Conservation (phyloP, 1,140 invertebrate species). For the Meloidogyne hapla region DNA sequence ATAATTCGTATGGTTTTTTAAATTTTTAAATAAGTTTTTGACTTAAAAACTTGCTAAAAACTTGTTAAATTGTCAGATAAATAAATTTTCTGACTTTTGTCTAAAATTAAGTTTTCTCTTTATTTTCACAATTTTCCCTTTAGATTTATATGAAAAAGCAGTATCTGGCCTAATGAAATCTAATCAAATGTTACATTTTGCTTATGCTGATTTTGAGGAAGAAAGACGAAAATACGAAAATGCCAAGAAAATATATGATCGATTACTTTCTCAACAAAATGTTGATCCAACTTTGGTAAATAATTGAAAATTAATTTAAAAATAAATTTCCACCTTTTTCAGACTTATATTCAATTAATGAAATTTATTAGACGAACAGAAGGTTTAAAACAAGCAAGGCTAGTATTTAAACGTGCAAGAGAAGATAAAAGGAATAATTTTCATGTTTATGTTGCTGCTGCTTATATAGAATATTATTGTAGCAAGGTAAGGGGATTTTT, state of each 20-base stretch:
- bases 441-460: slow-evolving; percentile 92
- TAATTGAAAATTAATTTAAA: neutral
- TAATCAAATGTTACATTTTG: slow-evolving; percentile 91
- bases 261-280: slow-evolving; percentile 81
- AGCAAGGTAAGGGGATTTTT: slow-evolving; percentile 72
- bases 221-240: slow-evolving; percentile 91
- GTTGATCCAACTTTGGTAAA: slow-evolving; percentile 88
- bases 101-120: no score
- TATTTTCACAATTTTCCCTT: slow-evolving; percentile 66
- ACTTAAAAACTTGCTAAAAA: neutral
- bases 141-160: slow-evolving; percentile 87
- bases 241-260: slow-evolving; percentile 92
- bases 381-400: slow-evolving; percentile 90
- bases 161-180: slow-evolving; percentile 78
- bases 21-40: neutral
- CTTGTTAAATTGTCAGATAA: neutral
- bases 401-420: slow-evolving; percentile 88
- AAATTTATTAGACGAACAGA: slow-evolving; percentile 93
- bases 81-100: neutral
- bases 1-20: slow-evolving; percentile 29
- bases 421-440: slow-evolving; percentile 83
- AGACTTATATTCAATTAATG: slow-evolving; percentile 97
- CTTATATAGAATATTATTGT: slow-evolving; percentile 98
- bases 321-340: neutral
- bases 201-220: slow-evolving; percentile 98